Percentiles rank a stretch among this genome's conserved stretches.
Conservation (phyloP, 2,797 vertebrate species). For the Muraenolepis orangiensis region DNA sequence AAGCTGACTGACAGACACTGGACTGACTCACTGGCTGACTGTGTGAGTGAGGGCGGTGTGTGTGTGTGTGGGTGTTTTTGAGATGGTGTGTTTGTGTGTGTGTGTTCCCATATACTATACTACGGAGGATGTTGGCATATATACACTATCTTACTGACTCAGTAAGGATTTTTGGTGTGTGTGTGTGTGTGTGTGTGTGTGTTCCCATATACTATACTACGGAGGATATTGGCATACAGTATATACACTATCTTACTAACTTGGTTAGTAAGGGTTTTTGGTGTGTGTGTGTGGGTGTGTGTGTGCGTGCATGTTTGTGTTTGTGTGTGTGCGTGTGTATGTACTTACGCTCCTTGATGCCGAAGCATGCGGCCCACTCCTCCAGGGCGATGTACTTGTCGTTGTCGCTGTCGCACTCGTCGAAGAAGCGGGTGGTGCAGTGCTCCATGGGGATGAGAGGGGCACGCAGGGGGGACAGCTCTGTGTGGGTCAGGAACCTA, state of each 20-base stretch:
- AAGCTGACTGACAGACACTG: background rate
- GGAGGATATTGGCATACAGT: background rate
- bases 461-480: conserved; percentile 92
- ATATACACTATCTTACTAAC: too few species aligned
- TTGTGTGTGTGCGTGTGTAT: background rate
- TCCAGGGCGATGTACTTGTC: conserved; percentile 98
- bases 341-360: conserved; percentile 94
- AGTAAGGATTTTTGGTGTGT: background rate
- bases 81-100: background rate
- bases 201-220: background rate
- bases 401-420: conserved; percentile 86
- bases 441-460: conserved; percentile 99
- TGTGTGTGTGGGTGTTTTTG: background rate
- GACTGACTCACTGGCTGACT: background rate
- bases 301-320: background rate
- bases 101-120: background rate
- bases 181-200: too few species aligned
- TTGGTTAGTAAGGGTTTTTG: background rate
- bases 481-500: conserved; percentile 96
- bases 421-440: conserved; percentile 97
- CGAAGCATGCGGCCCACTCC: conserved; percentile 96
- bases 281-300: background rate
- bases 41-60: too few species aligned
- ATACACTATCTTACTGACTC: background rate
- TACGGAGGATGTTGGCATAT: background rate